Evolutionary conservation across 2,888 invertebrate species (phyloP), one percentile per base, ranked within the genome.

Genomic region (Lasioglossum villosulum): DNA sequence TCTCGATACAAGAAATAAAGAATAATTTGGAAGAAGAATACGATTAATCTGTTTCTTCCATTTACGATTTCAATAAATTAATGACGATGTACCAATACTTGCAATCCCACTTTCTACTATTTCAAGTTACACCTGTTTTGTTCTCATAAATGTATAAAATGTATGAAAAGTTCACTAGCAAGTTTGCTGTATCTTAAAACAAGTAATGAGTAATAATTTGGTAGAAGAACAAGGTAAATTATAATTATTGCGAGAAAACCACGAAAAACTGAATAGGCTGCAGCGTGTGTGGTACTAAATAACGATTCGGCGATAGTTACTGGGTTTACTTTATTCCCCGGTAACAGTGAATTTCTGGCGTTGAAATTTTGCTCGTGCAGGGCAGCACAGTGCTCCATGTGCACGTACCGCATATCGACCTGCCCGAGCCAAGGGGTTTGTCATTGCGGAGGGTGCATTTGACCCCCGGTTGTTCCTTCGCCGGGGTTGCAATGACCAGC

Each of bases 351-450:
- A 70, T 70, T 59, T 72, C 42, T 63, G 75, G 73, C 74, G 76
- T 14, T 75, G 19, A 77, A 86, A 86, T 82, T 87, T 79, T 27
- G 75, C 80, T 52, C 68, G 68, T 76, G 71, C 82, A 39, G 66
- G 23, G 83, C 82, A 75, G 73, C 76, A 83, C 82, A 80, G 89
- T 74, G 78, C 85, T 86, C 82, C 78, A 76, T 75, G 77, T 82
- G 87, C 84, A 90, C 88, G 87, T 90, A 87, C 85, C 88, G 87
- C 90, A 90, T 93, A 94, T 94, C 94, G 94, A 93, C 93, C 93
- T 93, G 91, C 83, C 80, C 86, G 86, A 78, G 83, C 88, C 90
- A 90, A 91, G 91, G 92, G 93, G 90, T 93, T 91, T 89, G 91
- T 90, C 91, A 82, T 87, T 89, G 86, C 86, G 90, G 92, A 93